phyloP scores from a whole-genome alignment of 2,797 vertebrate species.

The Hephaestus fuliginosus region DNA sequence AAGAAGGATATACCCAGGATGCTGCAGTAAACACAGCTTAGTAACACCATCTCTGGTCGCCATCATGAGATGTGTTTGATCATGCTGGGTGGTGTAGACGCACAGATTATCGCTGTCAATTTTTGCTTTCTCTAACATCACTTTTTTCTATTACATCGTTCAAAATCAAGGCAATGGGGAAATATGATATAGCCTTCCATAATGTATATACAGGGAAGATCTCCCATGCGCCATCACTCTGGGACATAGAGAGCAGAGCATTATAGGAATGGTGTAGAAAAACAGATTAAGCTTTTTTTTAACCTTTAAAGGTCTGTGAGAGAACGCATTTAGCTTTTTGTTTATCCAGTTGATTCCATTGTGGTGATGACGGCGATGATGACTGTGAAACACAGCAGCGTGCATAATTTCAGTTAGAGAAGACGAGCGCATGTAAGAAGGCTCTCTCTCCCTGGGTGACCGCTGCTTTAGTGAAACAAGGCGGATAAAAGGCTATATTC shows the following conservation, averaged over 20 bases:
- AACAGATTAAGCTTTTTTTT: slow-evolving; percentile 43
- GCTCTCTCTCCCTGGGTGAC: slow-evolving; percentile 74
- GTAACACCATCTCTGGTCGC: slow-evolving; percentile 61
- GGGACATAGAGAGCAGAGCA: slow-evolving; percentile 15
- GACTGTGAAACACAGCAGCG: slow-evolving; percentile 50
- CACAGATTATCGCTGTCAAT: slow-evolving; percentile 55
- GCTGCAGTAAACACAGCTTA: slow-evolving; percentile 69
- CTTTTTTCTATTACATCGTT: slow-evolving; percentile 45
- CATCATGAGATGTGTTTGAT: slow-evolving; percentile 69
- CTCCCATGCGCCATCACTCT: slow-evolving; percentile 10
- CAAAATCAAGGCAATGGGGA: slow-evolving; percentile 38
- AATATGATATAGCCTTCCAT: slow-evolving; percentile 17
- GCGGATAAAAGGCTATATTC: slow-evolving; percentile 81
- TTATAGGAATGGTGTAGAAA: slow-evolving; percentile 29
- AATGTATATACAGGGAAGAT: neutral
- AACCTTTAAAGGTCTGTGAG: slow-evolving; percentile 34
- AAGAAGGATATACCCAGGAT: slow-evolving; percentile 52
- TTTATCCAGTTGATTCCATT: slow-evolving; percentile 34
- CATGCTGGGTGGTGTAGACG: slow-evolving; percentile 60
- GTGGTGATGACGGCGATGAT: slow-evolving; percentile 24
- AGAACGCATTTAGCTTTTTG: slow-evolving; percentile 20
- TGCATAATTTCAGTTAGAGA: slow-evolving; percentile 62
- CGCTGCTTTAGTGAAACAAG: slow-evolving; percentile 83
- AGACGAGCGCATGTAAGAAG: slow-evolving; percentile 64
- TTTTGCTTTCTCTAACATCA: slow-evolving; percentile 38